Conservation (phyloP, 2,797 vertebrate species). For the Eleutherodactylus coqui region DNA sequence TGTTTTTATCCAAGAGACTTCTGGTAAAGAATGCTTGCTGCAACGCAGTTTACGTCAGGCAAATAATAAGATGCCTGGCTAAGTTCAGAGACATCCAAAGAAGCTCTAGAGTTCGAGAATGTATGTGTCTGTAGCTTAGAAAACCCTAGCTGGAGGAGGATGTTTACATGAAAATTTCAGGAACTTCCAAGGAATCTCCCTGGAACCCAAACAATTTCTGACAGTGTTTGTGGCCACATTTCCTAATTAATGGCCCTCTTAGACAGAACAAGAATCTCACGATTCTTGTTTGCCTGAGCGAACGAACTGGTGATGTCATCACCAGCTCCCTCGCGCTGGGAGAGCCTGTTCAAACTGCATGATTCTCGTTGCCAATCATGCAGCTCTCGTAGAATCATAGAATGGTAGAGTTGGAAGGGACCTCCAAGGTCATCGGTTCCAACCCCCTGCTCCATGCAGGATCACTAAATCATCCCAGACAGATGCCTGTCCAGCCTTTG, state of each 20-base stretch:
- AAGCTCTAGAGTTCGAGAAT: neutral
- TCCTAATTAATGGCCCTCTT: neutral
- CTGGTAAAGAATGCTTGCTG: constrained; percentile 3
- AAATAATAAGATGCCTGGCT: neutral
- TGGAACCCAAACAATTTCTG: neutral
- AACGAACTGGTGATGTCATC: no score
- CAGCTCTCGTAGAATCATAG: no score
- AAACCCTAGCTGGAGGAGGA: neutral
- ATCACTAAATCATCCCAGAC: no score
- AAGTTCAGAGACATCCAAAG: neutral
- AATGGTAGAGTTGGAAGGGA: no score
- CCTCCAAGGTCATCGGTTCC: no score
- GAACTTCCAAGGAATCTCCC: neutral
- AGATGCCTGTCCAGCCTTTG: no score
- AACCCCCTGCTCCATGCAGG: no score
- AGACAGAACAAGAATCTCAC: no score
- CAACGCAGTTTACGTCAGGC: neutral
- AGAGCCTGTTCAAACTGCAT: no score
- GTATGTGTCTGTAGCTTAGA: neutral
- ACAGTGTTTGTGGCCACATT: neutral
- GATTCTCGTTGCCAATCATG: no score
- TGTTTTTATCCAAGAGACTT: constrained; percentile 29
- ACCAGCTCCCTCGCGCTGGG: no score
- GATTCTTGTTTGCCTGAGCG: no score
- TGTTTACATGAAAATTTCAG: constrained; percentile 5